Base-by-base conservation (phyloP, 1,140 invertebrate species). In the Lepidurus arcticus region DNA sequence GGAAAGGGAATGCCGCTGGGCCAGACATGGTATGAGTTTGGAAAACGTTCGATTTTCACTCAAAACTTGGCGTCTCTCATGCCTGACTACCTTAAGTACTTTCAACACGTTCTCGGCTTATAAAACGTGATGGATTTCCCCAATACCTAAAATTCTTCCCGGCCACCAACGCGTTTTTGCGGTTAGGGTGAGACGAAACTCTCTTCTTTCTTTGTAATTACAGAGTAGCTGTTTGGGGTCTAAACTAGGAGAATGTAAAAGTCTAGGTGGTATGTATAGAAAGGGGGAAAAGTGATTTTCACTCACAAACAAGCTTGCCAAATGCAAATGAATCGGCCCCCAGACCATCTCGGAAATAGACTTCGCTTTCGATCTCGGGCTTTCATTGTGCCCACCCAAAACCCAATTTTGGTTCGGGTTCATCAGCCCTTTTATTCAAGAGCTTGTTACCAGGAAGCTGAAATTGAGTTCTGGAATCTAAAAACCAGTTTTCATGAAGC, bases 261-360 rank as follows among this genome's bases (percentile, higher is more conserved):
- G 5, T 65, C 4, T 4, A 65, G 21, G 0, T 65, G 53, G 21
- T 21, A 21, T 65, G 21, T 65, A n/a, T 65, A n/a, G 53, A n/a
- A 21, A 13, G 21, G 53, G 47, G 53, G 6, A 65, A 65, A 65
- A 65, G 53, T 65, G 53, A 65, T 65, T 65, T 65, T 47, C 21
- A 9, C 53, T 3, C 13, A 13, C 16, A 4, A 16, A 65, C 16
- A 21, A 16, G 13, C 53, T 65, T 65, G 13, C 53, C 53, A 13
- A n/a, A 65, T 65, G 53, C 53, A 65, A 65, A 65, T 65, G 53
- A 65, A 16, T 65, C 21, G 21, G 16, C 53, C 53, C 47, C 53
- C 53, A 65, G n/a, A 21, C 16, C 21, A 65, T n/a, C 53, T 65
- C 53, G 53, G 16, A 47, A 11, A 2, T 47, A 4, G 34, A 34